These are phyloP conservation scores for Argyra leucocephala DNA, from an alignment of 2,888 invertebrate species.

Conservation along the genomic window DNA sequence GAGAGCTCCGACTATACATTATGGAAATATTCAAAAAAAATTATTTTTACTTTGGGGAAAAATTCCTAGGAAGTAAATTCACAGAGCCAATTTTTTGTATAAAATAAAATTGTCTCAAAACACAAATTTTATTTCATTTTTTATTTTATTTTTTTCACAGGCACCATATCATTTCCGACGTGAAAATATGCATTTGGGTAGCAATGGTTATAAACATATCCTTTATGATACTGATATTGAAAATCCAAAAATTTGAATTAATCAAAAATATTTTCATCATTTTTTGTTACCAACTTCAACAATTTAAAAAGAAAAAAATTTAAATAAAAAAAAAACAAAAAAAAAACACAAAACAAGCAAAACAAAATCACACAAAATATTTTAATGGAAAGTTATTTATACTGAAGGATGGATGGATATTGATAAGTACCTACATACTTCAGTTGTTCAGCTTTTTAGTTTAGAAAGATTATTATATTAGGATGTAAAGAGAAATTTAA, in stretches of 20 bases:
- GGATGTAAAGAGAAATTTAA: too few species aligned
- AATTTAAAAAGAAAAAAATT: neutral
- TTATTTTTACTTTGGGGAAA: too few species aligned
- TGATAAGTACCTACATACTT: too few species aligned
- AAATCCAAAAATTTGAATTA: slow-evolving; percentile 9
- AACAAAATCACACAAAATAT: too few species aligned
- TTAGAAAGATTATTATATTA: too few species aligned
- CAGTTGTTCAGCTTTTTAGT: too few species aligned
- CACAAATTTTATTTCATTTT: too few species aligned
- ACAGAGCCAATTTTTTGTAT: slow-evolving; percentile 7
- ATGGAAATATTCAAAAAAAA: too few species aligned
- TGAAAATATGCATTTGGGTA: slow-evolving; percentile 42
- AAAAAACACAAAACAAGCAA: neutral
- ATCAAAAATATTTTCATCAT: slow-evolving; percentile 6
- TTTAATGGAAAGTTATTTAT: too few species aligned
- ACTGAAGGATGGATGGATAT: too few species aligned
- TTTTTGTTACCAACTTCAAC: neutral
- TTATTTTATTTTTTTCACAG: slow-evolving; percentile 26
- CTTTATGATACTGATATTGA: slow-evolving; percentile 32
- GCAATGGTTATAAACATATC: slow-evolving; percentile 42
- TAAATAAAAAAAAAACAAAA: neutral
- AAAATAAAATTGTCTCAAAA: neutral
- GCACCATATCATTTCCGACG: slow-evolving; percentile 41
- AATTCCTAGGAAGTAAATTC: too few species aligned
- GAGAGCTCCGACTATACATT: too few species aligned